Percentiles rank a stretch among this genome's conserved stretches.
Evolutionary conservation across 1,140 invertebrate genomes (phyloP).

Genomic region (Drosophila navojoa): DNA sequence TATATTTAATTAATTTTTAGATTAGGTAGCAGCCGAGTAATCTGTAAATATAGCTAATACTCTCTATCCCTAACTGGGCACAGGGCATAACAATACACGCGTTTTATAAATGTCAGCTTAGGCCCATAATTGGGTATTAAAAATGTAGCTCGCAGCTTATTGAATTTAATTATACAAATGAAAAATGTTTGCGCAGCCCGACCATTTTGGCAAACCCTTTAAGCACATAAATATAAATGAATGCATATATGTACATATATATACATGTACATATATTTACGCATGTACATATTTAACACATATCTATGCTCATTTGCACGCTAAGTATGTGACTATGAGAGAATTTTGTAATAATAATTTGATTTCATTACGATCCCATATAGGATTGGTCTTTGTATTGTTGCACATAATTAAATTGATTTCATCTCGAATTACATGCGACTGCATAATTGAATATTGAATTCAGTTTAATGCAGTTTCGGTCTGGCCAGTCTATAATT

Average conservation of each 20-base stretch:
- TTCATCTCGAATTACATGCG: constrained; percentile 50
- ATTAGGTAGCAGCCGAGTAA: too few relatives aligned
- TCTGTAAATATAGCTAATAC: neutral
- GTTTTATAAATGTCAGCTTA: constrained; percentile 6
- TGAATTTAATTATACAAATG: constrained; percentile 74
- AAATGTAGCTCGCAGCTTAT: constrained; percentile 47
- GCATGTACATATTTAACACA: constrained; percentile 3
- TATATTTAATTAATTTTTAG: too few relatives aligned
- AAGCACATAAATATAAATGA: neutral
- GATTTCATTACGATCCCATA: constrained; percentile 48
- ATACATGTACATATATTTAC: neutral
- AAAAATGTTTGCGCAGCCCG: constrained; percentile 49
- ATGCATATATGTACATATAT: neutral
- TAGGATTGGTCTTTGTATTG: constrained; percentile 46
- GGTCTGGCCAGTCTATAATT: neutral
- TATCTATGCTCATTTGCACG: neutral
- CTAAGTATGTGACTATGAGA: constrained; percentile 37
- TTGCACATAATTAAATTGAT: constrained; percentile 68
- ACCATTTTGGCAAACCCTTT: constrained; percentile 15
- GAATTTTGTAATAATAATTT: constrained; percentile 58
- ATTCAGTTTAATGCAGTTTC: constrained; percentile 24
- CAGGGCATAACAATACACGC: constrained; percentile 24
- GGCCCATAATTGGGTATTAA: constrained; percentile 30
- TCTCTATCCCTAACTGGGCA: neutral
- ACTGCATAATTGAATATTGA: constrained; percentile 43